Evolutionary conservation across 2,888 invertebrate genomes (phyloP).

Genomic region (Spilarctia lutea): DNA sequence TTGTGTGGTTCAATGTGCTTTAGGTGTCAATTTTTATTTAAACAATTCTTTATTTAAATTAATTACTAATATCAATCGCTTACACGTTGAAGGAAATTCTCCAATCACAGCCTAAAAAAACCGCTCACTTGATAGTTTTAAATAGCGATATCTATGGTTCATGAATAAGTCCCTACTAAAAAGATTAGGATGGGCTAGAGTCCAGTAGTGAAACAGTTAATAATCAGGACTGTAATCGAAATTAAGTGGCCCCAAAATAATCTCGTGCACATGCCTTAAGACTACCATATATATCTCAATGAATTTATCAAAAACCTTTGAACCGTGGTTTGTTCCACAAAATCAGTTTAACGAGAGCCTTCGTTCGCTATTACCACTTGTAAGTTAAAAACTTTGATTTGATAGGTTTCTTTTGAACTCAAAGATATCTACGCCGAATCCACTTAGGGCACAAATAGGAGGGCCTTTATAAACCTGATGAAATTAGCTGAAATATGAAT

Average conservation of each 20-base stretch:
- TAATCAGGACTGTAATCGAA: too few relatives aligned
- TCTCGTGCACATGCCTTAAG: background rate
- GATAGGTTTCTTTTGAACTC: slow-evolving; percentile 10
- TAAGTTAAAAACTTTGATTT: slow-evolving; percentile 16
- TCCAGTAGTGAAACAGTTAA: background rate
- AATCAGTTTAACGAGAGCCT: background rate
- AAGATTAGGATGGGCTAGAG: background rate
- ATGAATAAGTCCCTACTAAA: background rate
- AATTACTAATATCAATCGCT: background rate
- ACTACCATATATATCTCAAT: background rate
- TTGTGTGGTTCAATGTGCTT: too few relatives aligned
- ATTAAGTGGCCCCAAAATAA: background rate
- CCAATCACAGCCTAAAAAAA: background rate
- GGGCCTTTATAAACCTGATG: background rate
- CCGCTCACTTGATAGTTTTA: background rate
- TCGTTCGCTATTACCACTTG: background rate
- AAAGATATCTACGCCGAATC: background rate
- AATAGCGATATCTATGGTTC: background rate
- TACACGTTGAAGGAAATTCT: background rate
- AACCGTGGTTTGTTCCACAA: slow-evolving; percentile 3
- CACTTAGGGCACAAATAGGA: background rate
- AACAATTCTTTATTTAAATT: too few relatives aligned
- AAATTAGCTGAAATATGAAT: background rate
- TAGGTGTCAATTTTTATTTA: too few relatives aligned
- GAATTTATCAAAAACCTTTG: slow-evolving; percentile 4